Evolutionary conservation across 2,888 invertebrate species (phyloP).

Genomic region (Sicus ferrugineus): DNA sequence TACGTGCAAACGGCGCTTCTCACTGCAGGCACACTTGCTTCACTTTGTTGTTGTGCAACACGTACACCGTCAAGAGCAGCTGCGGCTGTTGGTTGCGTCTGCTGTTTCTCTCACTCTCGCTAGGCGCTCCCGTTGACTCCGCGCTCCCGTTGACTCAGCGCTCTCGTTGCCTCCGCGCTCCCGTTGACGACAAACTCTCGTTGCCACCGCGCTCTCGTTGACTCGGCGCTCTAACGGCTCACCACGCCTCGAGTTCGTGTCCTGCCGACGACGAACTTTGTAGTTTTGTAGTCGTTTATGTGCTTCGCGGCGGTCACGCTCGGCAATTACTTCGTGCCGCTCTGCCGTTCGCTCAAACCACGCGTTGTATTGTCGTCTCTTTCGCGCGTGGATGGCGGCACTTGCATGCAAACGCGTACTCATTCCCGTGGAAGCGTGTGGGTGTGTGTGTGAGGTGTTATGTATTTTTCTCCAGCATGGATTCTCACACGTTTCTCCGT

Average conservation of each 20-base stretch:
- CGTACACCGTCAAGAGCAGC: slow-evolving; percentile 7
- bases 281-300: slow-evolving; percentile 46
- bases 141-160: too few species aligned
- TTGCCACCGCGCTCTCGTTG: too few species aligned
- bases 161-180: too few species aligned
- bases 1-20: slow-evolving; percentile 46
- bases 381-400: slow-evolving; percentile 7
- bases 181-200: too few species aligned
- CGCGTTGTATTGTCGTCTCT: slow-evolving; percentile 22
- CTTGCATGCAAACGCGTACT: not conserved
- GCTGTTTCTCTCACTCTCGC: slow-evolving; percentile 34
- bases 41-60: slow-evolving; percentile 36
- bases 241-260: slow-evolving; percentile 43
- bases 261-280: slow-evolving; percentile 35
- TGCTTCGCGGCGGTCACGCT: slow-evolving; percentile 57
- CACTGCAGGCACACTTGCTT: slow-evolving; percentile 38
- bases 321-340: slow-evolving; percentile 57
- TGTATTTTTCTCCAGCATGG: not conserved
- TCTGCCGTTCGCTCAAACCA: slow-evolving; percentile 17
- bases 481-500: slow-evolving; percentile 35
- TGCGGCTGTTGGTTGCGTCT: too few species aligned
- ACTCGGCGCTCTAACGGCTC: slow-evolving; percentile 37
- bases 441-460: slow-evolving; percentile 25
- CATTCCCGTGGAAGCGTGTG: too few species aligned
- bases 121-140: slow-evolving; percentile 29